phyloP scores from a whole-genome alignment of 2,797 vertebrate species.

The Pangasius sanitwongsei region DNA sequence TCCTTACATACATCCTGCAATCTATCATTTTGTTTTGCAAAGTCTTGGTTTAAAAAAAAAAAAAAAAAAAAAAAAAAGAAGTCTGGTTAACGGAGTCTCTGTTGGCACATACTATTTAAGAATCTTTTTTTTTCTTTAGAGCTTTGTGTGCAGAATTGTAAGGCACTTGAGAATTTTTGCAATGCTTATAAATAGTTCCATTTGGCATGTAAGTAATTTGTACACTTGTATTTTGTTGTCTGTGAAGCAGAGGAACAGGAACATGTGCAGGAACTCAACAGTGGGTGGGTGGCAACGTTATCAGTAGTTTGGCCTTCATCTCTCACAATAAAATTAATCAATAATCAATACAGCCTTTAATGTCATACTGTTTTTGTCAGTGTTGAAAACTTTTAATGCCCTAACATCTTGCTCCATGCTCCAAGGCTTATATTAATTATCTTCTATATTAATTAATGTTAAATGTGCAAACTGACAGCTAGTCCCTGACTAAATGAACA shows the following conservation, averaged over 20 bases:
- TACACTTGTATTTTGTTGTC: not conserved
- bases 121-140: not conserved
- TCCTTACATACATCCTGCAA: not conserved
- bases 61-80: too few relatives aligned
- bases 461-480: not conserved
- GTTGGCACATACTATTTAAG: not conserved
- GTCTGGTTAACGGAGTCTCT: not conserved
- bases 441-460: not conserved
- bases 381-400: not conserved
- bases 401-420: not conserved
- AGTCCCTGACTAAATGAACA: not conserved
- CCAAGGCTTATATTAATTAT: not conserved
- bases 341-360: too few relatives aligned
- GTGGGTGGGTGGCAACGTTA: not conserved
- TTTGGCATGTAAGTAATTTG: not conserved
- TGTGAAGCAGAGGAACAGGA: not conserved
- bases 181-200: not conserved
- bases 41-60: too few relatives aligned
- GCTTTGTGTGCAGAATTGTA: not conserved
- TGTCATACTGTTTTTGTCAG: not conserved
- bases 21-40: not conserved
- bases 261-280: not conserved
- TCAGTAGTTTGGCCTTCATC: not conserved
- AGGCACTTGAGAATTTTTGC: not conserved
- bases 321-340: not conserved